A percentile compares a stretch with the other conserved stretches of the same genome.
Evolutionary conservation across 2,113 vertebrate species (phyloP).

Genomic region (Vimba vimba): DNA sequence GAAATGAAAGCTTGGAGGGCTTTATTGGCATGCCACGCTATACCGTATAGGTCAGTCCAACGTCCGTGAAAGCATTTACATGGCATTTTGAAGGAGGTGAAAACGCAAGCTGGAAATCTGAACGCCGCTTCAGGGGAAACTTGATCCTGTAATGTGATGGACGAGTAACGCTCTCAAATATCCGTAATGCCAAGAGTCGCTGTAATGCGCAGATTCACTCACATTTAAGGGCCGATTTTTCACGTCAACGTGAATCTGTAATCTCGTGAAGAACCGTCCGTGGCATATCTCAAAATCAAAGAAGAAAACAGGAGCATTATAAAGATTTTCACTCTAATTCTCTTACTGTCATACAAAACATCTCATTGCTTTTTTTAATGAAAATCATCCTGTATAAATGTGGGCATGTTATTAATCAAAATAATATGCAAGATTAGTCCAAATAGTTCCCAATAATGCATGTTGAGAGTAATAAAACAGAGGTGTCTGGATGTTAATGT

Average conservation of each 20-base stretch:
- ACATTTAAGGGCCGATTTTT: not conserved
- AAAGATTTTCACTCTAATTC: too few species aligned
- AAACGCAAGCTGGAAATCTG: not conserved
- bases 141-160: conserved; percentile 21
- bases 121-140: not conserved
- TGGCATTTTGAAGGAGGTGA: not conserved
- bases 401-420: not conserved
- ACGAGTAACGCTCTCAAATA: not conserved
- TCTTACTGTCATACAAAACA: too few species aligned
- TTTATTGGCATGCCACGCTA: not conserved
- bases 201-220: not conserved
- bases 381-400: not conserved
- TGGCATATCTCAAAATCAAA: not conserved
- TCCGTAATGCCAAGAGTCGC: not conserved
- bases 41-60: not conserved
- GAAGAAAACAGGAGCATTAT: not conserved
- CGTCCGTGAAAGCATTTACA: not conserved
- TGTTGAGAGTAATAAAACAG: not conserved
- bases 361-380: not conserved
- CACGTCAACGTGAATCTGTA: conserved; percentile 2
- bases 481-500: not conserved
- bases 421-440: not conserved
- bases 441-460: not conserved
- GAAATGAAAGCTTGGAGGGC: conserved; percentile 40
- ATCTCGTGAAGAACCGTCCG: not conserved